Conservation (phyloP, 2,797 vertebrate species). For the Telmatherina bonti region DNA sequence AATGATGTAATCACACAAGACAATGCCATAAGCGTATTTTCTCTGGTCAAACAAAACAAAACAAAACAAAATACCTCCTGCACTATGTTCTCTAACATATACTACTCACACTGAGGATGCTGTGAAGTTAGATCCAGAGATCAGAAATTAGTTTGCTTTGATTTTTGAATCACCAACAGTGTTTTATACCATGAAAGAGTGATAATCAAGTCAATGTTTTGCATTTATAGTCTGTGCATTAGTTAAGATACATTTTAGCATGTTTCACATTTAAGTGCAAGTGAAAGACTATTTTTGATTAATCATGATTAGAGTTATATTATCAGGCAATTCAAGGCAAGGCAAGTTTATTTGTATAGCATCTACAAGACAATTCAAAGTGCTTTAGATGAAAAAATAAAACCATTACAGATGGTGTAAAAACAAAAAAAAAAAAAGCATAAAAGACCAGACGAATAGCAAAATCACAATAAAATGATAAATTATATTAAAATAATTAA, state of each 20-base stretch:
- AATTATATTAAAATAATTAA: too few relatives aligned
- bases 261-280: neutral
- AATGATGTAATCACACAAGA: slow-evolving; percentile 54
- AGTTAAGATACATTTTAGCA: neutral
- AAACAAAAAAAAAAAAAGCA: too few relatives aligned
- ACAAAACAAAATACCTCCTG: slow-evolving; percentile 12
- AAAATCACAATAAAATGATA: too few relatives aligned
- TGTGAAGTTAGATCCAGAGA: too few relatives aligned
- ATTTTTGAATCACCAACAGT: too few relatives aligned
- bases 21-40: slow-evolving; percentile 47
- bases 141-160: too few relatives aligned
- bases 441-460: too few relatives aligned
- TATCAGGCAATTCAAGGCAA: too few relatives aligned
- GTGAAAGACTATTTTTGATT: neutral
- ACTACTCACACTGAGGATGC: slow-evolving; percentile 8
- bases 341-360: too few relatives aligned
- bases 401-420: too few relatives aligned
- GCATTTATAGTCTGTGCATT: neutral
- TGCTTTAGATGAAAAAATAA: too few relatives aligned
- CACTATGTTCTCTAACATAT: neutral
- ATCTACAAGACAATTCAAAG: too few relatives aligned
- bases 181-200: neutral
- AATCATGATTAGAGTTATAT: neutral
- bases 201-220: neutral
- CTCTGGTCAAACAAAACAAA: slow-evolving; percentile 24